These are phyloP conservation scores for Sylvia borin DNA, from an alignment of 2,797 vertebrate genomes.

Conservation along the genomic window DNA sequence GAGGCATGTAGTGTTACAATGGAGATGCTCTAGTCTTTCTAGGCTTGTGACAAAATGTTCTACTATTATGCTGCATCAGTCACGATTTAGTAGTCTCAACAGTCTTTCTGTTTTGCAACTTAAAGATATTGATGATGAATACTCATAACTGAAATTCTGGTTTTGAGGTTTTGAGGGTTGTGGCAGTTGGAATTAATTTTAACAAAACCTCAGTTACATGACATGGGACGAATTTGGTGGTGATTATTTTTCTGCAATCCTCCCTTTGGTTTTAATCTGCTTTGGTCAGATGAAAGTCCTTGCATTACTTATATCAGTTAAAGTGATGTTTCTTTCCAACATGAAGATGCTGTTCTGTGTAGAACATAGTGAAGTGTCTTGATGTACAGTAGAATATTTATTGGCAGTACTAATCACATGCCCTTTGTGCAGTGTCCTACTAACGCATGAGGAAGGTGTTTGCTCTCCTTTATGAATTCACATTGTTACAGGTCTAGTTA, in stretches of 20 bases:
- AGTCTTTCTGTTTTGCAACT: neutral
- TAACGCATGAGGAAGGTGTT: neutral
- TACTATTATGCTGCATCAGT: neutral
- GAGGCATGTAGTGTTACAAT: neutral
- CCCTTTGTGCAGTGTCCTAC: neutral
- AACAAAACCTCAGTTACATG: neutral
- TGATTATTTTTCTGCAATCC: neutral
- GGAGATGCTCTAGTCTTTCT: neutral
- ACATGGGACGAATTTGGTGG: neutral
- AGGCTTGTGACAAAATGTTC: neutral
- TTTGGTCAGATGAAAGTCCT: neutral
- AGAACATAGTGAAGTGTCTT: neutral
- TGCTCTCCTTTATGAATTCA: neutral
- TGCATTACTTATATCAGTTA: neutral
- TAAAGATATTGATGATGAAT: neutral
- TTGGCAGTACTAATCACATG: neutral
- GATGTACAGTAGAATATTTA: neutral
- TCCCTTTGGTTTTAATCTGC: neutral
- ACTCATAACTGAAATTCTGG: neutral
- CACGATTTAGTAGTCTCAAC: neutral
- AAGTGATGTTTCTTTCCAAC: neutral
- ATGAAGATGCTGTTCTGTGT: rapidly evolving
- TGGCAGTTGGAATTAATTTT: neutral
- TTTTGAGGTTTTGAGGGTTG: neutral
- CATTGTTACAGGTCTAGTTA: neutral